Evolutionary conservation across 2,888 invertebrate genomes (phyloP), one percentile per base, ranked within the genome.

Genomic region (Sinotaia quadrata): DNA sequence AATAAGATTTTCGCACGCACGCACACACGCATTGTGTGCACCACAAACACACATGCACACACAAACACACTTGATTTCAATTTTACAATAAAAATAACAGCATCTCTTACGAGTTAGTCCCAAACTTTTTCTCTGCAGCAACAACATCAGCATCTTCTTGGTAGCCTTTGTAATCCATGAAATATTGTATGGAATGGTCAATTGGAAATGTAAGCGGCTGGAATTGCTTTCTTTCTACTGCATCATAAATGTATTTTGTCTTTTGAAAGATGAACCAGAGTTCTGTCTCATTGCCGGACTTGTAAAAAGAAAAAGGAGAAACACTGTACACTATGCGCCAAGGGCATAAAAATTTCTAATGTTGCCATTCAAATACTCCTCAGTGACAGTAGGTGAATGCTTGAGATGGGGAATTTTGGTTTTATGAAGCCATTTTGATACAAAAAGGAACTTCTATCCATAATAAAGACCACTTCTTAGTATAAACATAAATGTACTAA

Each of bases 201-300:
- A 94, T 91, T 0, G 98, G 98, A 89, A 97, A 98, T 75, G 93
- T 92, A 33, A 98, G 89, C 0, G 94, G 93, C 68, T 91, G 90
- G 87, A 99, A 99, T 57, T 89, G 89, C 78, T 94, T 94, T 75
- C 93, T 94, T 15, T 95, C 92, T 77, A 93, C 91, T 10, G 78
- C 78, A 84, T 95, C 93, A 92, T 95, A 98, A 49, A 94, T 89
- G 89, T 98, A 99, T 88, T 97, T 97, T 5, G 96, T 95, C 89
- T 99, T 98, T 93, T 99, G 99, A 88, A 99, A 99, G 78, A 93
- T 92, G 86, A 99, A 96, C 94, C 95, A 99, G 36, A 93, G 89
- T 51, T 78, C 74, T 4, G 78, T 80, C 34, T 83, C 79, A 47
- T 81, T 71, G 80, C 79, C 65, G 7, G 21, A 12, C 56, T 65